Base-by-base conservation (phyloP, 2,113 vertebrate genomes). In the Gymnorhina tibicen region DNA sequence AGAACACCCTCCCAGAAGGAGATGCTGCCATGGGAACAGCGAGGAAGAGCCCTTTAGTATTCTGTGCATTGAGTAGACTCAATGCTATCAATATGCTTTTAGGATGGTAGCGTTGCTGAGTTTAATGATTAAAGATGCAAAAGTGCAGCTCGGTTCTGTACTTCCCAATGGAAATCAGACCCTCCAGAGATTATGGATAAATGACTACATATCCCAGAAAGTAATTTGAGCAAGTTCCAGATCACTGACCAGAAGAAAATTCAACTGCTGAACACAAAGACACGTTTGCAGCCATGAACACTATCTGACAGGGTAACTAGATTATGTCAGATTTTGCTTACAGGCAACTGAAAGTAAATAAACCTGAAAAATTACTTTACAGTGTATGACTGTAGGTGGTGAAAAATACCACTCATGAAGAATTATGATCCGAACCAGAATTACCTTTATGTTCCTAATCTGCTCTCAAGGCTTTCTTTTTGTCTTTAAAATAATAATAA, bases 291-390 rank as follows among this genome's bases (percentile, higher is more conserved):
- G 92, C 93, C 89, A 69, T 41, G 77, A 85, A 89, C 49, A 6
- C 64, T 93, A 46, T 85, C 80, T 94, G 95, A 95, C 93, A 93
- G 89, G 55, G 95, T 96, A 97, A 97, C 96, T 88, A 97, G 97
- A 93, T 97, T 96, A 95, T 94, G 94, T 95, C 96, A 95, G 87
- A 95, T 95, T 96, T 94, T 97, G 96, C 94, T 98, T 91, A 93
- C 91, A 96, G 96, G 96, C 94, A 97, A 85, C 50, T 28, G 85
- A 66, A 97, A 93, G 91, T 97, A 97, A 97, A 96, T 94, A 97
- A 97, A 96, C 87, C 91, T 94, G 95, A 95, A 97, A 96, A 97
- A 97, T 95, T 85, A 72, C 86, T 94, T 93, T 30, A 73, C 62
- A 72, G 60, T 19, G 21, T 82, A 42, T 81, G 85, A 85, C 95